Evolutionary conservation across 2,888 invertebrate genomes (phyloP), one percentile per base, ranked within the genome.

Genomic region (Junonia oenone): DNA sequence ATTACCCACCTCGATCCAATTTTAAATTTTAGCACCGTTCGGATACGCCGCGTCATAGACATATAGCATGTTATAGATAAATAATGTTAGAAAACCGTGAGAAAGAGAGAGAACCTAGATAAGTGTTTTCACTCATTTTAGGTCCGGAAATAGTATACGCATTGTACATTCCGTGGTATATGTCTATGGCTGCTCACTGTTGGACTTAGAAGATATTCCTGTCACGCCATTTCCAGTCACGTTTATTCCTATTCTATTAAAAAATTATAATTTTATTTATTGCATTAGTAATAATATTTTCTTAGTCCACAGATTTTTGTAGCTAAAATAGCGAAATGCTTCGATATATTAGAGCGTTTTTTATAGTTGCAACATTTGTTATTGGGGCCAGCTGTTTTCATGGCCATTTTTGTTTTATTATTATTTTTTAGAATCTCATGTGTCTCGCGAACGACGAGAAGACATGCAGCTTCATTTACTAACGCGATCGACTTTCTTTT

Each of bases 1-100:
- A 52, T 58, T 51, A 75, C 85, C 85, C 88, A 84, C 87, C 86
- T 84, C 76, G 81, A 82, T 83, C 80, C 81, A 81, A 77, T 71
- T 75, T 73, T 71, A 46, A 29, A 31, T 46, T 46, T 29, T 46
- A 46, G 46, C 46, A 46, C 29, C 31, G 31, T 46, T 46, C 33
- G 33, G 47, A 54, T 29, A 48, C 46, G 38, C 46, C 53, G 53
- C 13, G 33, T 13, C 40, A 54, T 40, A 54, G 53, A 53, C 53
- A 53, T 53, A 53, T 53, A 53, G 31, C 47, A 13, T 54, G 40
- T 54, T 14, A 43, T 43, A 31, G 17, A 33, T 40, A 31, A 43
- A 43, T 43, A 26, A 26, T 22, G 43, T 43, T 26, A 13, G 22
- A 26, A 43, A 43, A 43, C 13, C 26, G 43, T 13, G 43, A 22